Base-by-base conservation (phyloP, 2,797 vertebrate genomes). In the Ficedula albicollis region DNA sequence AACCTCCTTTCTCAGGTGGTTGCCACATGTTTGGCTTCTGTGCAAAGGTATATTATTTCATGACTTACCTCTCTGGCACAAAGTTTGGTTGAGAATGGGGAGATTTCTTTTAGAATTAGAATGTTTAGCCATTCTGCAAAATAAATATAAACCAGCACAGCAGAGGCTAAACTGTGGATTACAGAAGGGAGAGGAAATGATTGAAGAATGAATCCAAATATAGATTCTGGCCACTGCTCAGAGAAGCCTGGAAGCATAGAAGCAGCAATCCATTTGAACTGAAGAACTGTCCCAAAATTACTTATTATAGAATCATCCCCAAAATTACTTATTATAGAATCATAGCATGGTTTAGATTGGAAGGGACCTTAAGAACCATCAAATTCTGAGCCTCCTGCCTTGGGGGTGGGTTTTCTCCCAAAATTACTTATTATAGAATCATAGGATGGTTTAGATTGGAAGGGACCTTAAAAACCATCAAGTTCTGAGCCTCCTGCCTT, bases 1-100 rank as follows among this genome's bases (percentile, higher is more conserved):
- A 82, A 79, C 66, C 85, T 96, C 15, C 67, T 95, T 79, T 92
- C 87, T 97, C 98, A 98, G 95, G 92, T 98, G 98, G 95, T 93
- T 93, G 54, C 97, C 98, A 98, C 87, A 97, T 98, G 97, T 97
- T 97, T 97, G 97, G 95, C 96, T 97, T 95, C 75, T 34, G 93
- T 92, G 96, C 56, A 87, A 89, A 97, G 78, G 52, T 90, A 54
- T 95, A 91, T 94, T 97, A 84, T 91, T 96, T 86, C 81, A 97
- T 92, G 32, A 88, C 77, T 97, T 97, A 97, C 89, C 89, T 96
- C 60, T 96, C 66, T 95, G 91, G 86, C 72, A 91, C 80, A 83
- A 25, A 55, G 49, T 73, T 95, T 54, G 27, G 63, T 92, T 95
- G 83, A 93, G 85, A 91, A 94, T 72, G 72, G 41, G 72, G 52